Evolutionary conservation across 2,888 invertebrate genomes (phyloP), one percentile per base, ranked within the genome.

Genomic region (Pristionchus arcanus): DNA sequence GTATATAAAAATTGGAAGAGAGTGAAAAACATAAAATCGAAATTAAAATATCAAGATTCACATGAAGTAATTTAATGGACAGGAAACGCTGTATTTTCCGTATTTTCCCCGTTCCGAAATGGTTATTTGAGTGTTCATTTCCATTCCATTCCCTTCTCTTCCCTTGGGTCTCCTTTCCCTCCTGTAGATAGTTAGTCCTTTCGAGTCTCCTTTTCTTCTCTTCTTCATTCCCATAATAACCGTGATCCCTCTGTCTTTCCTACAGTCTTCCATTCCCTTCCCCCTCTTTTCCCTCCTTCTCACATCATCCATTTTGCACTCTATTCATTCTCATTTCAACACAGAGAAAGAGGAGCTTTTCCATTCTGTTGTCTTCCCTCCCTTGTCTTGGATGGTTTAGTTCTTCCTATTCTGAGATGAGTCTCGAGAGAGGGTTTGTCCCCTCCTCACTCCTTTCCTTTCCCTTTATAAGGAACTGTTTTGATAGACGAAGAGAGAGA

Each of bases 271-370:
- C 21, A 5, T 81, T 53, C 49, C 81, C 21, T n/a, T 81, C 25
- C 49, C 81, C 21, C 49, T 49, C 74, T 53, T 49, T 81, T 49
- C 81, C 49, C 28, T 25, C 81, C 81, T 81, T 49, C 81, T 81
- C 28, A 49, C 81, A 81, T 49, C 81, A 81, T 53, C 25, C 74
- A 74, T 74, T 74, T 34, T 81, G 81, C 49, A 81, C 81, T 81
- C 81, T 53, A 9, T 81, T 53, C 81, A 81, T 81, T 49, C 81
- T 81, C 81, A 81, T 81, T 49, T 81, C 81, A 81, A 74, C 74
- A 74, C 74, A 74, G 74, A 37, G 74, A 74, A 19, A 34, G 1
- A n/a, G 9, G 31, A 34, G 37, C 37, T 21, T 37, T 25, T 37
- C 74, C 37, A 21, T 37, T 21, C 37, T 74, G 74, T 74, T 74